Evolutionary conservation across 2,888 invertebrate genomes (phyloP), one percentile per base, ranked within the genome.

Genomic region (Tachina fera): DNA sequence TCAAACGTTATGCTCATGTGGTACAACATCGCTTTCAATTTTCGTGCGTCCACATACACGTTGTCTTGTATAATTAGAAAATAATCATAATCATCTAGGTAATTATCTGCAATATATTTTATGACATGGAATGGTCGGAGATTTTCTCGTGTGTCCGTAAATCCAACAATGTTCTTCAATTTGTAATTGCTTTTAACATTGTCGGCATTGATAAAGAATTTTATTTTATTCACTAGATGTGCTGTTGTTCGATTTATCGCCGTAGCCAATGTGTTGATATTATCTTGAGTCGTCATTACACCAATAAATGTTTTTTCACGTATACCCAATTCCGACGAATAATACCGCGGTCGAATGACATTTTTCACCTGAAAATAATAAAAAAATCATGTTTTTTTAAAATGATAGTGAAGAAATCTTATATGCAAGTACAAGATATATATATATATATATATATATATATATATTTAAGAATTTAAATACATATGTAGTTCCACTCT

Each of bases 261-360:
- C 49, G 96, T 94, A 0, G 97, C 97, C 87, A 96, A 94, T 51
- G 94, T 95, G 83, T 96, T 95, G 22, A 96, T 95, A 90, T 94
- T 96, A 70, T 95, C 95, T 89, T 95, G 95, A 1, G 95, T 95
- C 19, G 96, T 97, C 90, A 98, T 94, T 51, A 98, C 96, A 19
- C 96, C 98, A 47, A 98, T 95, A 90, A 98, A 96, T 14, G 98
- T 92, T 90, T 97, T 97, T 88, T 97, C 97, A 85, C 96, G 94
- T 89, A 99, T 98, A 19, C 98, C 98, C 77, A 99, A 94, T 92
- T 99, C 99, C 0, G 98, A 98, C 67, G 97, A 97, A 91, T 98
- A 98, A 93, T 98, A 99, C 31, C 98, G 94, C 1, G 98, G 98
- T 3, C 99, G 95, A 75, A 96, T 94, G 87, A 97, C 94, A 88